Percentiles rank a stretch among this genome's conserved stretches.
Evolutionary conservation across 35 echinoderm and acorn worm species (phyloP).

Genomic region (Apostichopus parvimensis): DNA sequence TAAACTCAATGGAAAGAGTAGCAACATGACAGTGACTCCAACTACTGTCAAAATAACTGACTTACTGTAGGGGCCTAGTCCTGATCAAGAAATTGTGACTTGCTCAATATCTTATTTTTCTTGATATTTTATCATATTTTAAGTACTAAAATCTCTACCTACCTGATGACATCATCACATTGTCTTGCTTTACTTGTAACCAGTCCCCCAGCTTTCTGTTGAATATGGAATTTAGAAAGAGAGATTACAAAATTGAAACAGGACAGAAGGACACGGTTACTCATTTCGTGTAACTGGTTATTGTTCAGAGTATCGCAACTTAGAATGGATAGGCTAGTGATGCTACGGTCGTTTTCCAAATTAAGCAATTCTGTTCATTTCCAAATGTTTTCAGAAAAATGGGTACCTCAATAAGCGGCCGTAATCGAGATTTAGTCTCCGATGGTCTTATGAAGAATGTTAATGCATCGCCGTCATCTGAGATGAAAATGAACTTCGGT

Average conservation of each 20-base stretch:
- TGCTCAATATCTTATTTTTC: no score
- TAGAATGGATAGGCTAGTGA: background rate
- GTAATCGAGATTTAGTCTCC: constrained; percentile 10
- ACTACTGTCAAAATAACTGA: no score
- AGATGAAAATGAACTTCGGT: constrained; percentile 9
- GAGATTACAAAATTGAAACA: background rate
- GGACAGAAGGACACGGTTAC: background rate
- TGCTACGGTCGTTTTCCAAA: background rate
- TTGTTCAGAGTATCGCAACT: background rate
- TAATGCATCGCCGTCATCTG: constrained; percentile 14
- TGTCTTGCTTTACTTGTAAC: constrained; percentile 29
- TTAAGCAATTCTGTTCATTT: background rate
- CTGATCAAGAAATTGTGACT: no score
- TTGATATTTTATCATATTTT: no score
- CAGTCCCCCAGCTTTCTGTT: constrained; percentile 37
- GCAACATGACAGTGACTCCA: no score
- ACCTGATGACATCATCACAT: constrained; percentile 44
- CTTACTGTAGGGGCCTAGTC: no score
- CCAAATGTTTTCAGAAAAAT: background rate
- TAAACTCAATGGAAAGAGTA: no score
- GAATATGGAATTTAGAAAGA: background rate
- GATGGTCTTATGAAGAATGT: constrained; percentile 41
- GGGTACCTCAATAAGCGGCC: constrained; percentile 21
- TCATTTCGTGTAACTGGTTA: background rate
- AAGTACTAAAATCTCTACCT: background rate